Base-by-base conservation (phyloP, 2,113 vertebrate species). In the Nannobrachium achirus region DNA sequence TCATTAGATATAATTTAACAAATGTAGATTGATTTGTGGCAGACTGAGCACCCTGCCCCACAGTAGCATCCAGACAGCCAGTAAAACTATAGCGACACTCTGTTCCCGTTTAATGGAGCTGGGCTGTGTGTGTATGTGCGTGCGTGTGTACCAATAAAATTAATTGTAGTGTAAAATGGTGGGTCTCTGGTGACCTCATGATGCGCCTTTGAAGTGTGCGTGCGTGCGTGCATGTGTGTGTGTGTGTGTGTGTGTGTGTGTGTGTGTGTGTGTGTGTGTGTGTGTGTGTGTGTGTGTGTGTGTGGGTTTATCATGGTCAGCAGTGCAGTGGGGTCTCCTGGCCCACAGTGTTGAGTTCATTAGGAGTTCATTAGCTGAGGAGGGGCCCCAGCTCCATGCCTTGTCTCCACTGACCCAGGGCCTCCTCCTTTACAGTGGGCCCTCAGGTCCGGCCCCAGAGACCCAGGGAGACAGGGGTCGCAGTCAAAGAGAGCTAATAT, bases 341-440 rank as follows among this genome's bases (percentile, higher is more conserved):
- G 61, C 41, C 39, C 72, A 38, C 13, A 41, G 58, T n/a, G 6
- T 20, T 11, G 80, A 70, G 76, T 82, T 85, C 82, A 83, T 81
- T 42, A 71, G 60, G 59, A 73, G 72, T 74, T 79, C 69, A 74
- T 64, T 70, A 69, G 58, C 66, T 63, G 56, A 49, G 15, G 42
- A 70, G 52, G 68, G 49, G 64, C 55, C 61, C 73, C 13, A 56
- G 14, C 57, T 33, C 45, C 18, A 49, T 18, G 69, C 33, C 9
- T 49, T 20, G 38, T 66, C 45, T 70, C 63, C 56, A 15, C 6
- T 56, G 58, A 78, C 70, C 71, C 25, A 41, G 55, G 45, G 15
- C 63, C 61, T 51, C 70, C 46, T 82, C 45, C 64, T 76, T 69
- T 57, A 64, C 48, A 55, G 41, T 51, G 51, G 14, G 4, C 57